phyloP scores from a whole-genome alignment of 2,113 vertebrate genomes.

The Ammospiza nelsoni region DNA sequence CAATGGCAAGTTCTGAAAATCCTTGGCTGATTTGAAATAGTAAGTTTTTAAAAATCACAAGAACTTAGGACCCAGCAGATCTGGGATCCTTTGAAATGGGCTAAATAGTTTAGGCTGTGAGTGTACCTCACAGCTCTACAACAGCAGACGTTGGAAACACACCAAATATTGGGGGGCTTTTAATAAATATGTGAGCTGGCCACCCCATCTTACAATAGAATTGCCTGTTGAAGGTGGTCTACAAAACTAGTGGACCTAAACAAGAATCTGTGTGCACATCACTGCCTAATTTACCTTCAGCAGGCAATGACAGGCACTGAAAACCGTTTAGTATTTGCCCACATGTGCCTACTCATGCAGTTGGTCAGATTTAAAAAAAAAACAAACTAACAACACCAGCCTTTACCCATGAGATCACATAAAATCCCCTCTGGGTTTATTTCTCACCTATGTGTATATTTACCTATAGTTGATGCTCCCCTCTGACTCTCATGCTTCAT shows the following conservation, averaged over 20 bases:
- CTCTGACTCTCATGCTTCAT: not conserved
- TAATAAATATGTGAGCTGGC: not conserved
- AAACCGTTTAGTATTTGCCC: not conserved
- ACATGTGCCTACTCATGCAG: not conserved
- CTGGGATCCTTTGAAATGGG: not conserved
- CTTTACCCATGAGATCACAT: not conserved
- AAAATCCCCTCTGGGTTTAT: not conserved
- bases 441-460: not conserved
- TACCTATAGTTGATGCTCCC: not conserved
- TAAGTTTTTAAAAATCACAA: not conserved
- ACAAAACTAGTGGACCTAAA: not conserved
- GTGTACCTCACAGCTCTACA: not conserved
- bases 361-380: not conserved
- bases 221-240: not conserved
- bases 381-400: not conserved
- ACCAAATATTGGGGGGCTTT: not conserved
- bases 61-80: not conserved
- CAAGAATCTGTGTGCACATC: not conserved
- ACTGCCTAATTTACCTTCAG: not conserved
- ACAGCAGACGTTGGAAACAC: not conserved
- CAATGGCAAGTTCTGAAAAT: not conserved
- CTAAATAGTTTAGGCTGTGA: not conserved
- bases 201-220: not conserved
- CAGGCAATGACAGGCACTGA: not conserved
- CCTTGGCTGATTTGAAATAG: not conserved